Evolutionary conservation across 2,888 invertebrate genomes (phyloP).

Genomic region (Heliconius erato): DNA sequence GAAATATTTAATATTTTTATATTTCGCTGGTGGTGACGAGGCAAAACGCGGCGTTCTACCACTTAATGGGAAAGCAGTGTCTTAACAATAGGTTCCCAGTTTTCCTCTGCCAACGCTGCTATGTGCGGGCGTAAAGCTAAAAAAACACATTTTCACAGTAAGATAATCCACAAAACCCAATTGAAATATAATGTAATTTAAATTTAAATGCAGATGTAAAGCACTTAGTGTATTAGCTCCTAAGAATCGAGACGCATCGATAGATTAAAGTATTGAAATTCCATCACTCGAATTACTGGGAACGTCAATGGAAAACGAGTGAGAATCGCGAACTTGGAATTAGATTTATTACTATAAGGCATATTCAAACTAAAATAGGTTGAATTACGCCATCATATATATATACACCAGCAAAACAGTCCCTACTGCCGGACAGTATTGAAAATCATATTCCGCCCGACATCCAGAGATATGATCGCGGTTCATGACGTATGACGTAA

Average conservation of each 20-base stretch:
- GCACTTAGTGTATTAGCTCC: constrained; percentile 36
- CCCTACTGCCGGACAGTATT: background rate
- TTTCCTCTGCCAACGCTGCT: no score
- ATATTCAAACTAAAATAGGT: background rate
- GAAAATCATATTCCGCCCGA: constrained; percentile 23
- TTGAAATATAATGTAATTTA: background rate
- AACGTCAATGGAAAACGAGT: constrained; percentile 31
- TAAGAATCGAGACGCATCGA: constrained; percentile 45
- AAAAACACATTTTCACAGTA: background rate
- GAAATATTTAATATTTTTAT: no score
- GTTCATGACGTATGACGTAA: constrained; percentile 53
- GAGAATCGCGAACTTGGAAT: background rate
- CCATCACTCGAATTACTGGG: constrained; percentile 51
- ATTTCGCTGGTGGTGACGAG: no score
- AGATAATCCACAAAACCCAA: background rate
- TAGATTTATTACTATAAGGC: constrained; percentile 19
- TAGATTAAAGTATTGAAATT: constrained; percentile 51
- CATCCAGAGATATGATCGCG: constrained; percentile 42
- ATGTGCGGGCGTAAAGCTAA: no score
- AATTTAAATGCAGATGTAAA: constrained; percentile 10
- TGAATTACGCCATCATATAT: background rate
- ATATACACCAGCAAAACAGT: background rate
- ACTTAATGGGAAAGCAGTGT: no score
- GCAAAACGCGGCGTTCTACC: no score
- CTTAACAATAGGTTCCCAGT: no score